Evolutionary conservation across 2,113 vertebrate species (phyloP).

Genomic region (Megaceryle torquata): DNA sequence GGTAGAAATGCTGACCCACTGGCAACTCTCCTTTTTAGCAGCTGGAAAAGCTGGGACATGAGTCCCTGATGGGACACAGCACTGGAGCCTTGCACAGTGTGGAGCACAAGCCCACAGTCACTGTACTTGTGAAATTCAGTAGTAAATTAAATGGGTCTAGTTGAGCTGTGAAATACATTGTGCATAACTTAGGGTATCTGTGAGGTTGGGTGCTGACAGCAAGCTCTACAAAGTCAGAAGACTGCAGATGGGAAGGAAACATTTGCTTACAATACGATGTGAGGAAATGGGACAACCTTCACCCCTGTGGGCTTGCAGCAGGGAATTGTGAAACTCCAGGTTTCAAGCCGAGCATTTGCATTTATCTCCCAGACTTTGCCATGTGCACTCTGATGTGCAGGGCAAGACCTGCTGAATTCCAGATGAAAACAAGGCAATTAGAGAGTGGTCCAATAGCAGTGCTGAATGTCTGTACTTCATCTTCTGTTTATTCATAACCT

Average conservation of each 20-base stretch:
- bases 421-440: neutral
- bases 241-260: neutral
- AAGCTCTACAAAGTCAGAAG: neutral
- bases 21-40: neutral
- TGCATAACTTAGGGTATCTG: neutral
- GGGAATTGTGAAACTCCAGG: neutral
- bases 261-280: neutral
- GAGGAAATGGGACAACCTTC: neutral
- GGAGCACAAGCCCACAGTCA: neutral
- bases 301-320: neutral
- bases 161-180: accelerated
- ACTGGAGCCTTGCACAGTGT: neutral
- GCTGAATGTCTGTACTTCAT: neutral
- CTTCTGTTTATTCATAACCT: neutral
- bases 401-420: neutral
- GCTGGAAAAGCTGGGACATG: neutral
- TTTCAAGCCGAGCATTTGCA: neutral
- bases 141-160: neutral
- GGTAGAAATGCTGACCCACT: neutral
- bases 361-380: neutral
- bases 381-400: neutral
- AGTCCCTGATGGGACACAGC: neutral
- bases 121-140: accelerated
- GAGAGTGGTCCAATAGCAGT: neutral
- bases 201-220: neutral